These are phyloP conservation scores for Phyto melanocephala DNA, from an alignment of 2,888 invertebrate species.

Conservation along the genomic window DNA sequence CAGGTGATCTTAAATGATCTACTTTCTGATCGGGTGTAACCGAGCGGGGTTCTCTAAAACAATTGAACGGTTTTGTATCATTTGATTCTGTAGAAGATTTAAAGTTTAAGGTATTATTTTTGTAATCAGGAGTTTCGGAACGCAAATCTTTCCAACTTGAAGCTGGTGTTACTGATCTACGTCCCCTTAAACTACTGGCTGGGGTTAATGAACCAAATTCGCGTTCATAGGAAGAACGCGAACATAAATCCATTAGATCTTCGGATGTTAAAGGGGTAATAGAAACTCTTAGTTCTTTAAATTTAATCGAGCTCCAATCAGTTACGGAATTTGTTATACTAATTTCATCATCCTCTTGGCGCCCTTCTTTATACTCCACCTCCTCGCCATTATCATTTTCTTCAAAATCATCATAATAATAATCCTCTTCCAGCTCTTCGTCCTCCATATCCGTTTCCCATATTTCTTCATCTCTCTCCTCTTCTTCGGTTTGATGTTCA, in stretches of 20 bases:
- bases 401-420: slow-evolving; percentile 7
- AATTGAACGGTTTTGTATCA: slow-evolving; percentile 13
- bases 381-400: slow-evolving; percentile 40
- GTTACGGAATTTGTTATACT: slow-evolving; percentile 30
- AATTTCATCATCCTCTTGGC: slow-evolving; percentile 28
- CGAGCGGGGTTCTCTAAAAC: slow-evolving; percentile 27
- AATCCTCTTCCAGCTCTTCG: slow-evolving; percentile 55
- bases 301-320: slow-evolving; percentile 52
- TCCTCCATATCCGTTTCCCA: slow-evolving; percentile 40
- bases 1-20: slow-evolving; percentile 6
- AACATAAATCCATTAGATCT: slow-evolving; percentile 58
- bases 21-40: slow-evolving; percentile 27
- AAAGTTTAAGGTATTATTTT: neutral
- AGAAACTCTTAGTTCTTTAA: slow-evolving; percentile 50
- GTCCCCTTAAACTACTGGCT: slow-evolving; percentile 24
- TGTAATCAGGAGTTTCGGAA: slow-evolving; percentile 27
- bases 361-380: slow-evolving; percentile 33
- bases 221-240: slow-evolving; percentile 51
- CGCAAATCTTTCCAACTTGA: slow-evolving; percentile 19
- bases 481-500: slow-evolving; percentile 9
- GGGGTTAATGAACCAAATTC: slow-evolving; percentile 51
- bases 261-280: slow-evolving; percentile 48
- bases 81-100: neutral
- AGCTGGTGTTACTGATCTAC: slow-evolving; percentile 47
- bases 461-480: slow-evolving; percentile 59